phyloP scores from a whole-genome alignment of 1,140 invertebrate genomes.

The Micrasema longulum region DNA sequence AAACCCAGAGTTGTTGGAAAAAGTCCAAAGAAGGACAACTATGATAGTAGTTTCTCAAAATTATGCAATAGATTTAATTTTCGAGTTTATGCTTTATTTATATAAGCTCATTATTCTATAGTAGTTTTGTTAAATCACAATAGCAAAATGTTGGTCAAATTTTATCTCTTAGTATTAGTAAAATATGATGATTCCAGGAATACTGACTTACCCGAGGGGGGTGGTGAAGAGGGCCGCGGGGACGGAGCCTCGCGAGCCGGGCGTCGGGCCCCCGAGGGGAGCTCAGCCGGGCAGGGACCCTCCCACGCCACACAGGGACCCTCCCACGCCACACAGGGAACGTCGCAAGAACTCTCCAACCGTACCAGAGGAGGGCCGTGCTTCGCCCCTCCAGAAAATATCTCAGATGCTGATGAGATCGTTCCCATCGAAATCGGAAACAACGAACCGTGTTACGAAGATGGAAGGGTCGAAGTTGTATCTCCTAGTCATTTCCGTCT shows the following conservation, averaged over 20 bases:
- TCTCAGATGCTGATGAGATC: constrained; percentile 17
- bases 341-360: constrained; percentile 21
- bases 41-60: too few relatives aligned
- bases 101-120: too few relatives aligned
- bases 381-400: background rate
- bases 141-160: too few relatives aligned
- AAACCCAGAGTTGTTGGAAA: too few relatives aligned
- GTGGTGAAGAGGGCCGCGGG: constrained; percentile 43
- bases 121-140: too few relatives aligned
- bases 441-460: constrained; percentile 31
- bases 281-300: background rate
- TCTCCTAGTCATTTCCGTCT: constrained; percentile 53
- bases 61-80: too few relatives aligned
- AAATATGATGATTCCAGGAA: constrained; percentile 13
- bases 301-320: background rate
- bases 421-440: constrained; percentile 22
- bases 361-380: constrained; percentile 4
- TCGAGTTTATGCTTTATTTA: too few relatives aligned
- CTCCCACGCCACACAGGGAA: background rate
- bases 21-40: too few relatives aligned
- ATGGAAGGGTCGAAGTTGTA: constrained; percentile 33
- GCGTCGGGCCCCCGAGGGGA: background rate
- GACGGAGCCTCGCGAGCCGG: constrained; percentile 17
- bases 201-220: constrained; percentile 44
- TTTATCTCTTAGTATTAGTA: background rate